A percentile compares a stretch with the other conserved stretches of the same genome.
Conservation (phyloP, 2,113 vertebrate species). For the Orientallactaga bullata region DNA sequence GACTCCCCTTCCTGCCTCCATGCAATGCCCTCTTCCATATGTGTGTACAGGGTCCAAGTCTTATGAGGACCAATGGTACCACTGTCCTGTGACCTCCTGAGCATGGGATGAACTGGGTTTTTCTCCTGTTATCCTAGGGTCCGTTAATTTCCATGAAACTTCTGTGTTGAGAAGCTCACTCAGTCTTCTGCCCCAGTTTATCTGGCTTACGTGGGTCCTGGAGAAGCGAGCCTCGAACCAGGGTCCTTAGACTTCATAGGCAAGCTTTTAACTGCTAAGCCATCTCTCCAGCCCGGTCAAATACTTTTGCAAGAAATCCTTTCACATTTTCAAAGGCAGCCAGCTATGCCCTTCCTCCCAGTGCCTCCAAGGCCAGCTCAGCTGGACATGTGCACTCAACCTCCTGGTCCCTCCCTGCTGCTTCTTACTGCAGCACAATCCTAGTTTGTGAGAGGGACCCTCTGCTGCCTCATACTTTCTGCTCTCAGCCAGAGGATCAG, state of each 20-base stretch:
- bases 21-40: too few species aligned
- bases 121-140: not conserved
- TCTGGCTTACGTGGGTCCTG: too few species aligned
- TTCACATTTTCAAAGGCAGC: not conserved
- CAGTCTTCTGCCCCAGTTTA: not conserved
- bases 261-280: too few species aligned
- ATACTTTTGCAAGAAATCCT: not conserved
- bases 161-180: too few species aligned
- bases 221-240: too few species aligned
- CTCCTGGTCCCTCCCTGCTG: too few species aligned
- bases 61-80: not conserved
- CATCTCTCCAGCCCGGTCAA: too few species aligned
- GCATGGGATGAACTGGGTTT: not conserved
- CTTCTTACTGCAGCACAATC: not conserved
- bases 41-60: too few species aligned
- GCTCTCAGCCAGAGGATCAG: not conserved
- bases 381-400: not conserved
- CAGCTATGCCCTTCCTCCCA: accelerated
- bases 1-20: not conserved
- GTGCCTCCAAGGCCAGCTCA: not conserved
- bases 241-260: too few species aligned
- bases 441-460: not conserved
- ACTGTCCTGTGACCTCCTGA: too few species aligned
- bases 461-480: not conserved
- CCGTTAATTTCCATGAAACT: not conserved